Conservation (phyloP, 1,140 invertebrate species). For the Conus betulinus region DNA sequence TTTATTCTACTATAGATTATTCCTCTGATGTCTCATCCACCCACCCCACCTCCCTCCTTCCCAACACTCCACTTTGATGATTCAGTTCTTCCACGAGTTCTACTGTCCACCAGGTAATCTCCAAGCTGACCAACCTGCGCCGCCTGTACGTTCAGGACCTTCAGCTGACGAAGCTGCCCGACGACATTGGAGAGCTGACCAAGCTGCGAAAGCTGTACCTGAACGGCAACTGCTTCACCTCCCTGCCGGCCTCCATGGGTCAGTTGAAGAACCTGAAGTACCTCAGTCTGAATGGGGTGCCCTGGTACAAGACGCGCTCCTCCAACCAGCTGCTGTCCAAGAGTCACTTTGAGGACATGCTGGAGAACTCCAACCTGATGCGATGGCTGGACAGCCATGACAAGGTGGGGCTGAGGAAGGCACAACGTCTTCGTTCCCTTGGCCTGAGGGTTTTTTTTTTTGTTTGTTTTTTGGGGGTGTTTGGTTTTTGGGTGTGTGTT, state of each 20-base stretch:
- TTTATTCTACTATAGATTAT: too few relatives aligned
- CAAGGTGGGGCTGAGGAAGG: conserved; percentile 34
- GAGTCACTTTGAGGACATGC: conserved; percentile 56
- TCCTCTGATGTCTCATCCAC: too few relatives aligned
- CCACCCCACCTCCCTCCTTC: too few relatives aligned
- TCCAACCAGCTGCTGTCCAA: conserved; percentile 58
- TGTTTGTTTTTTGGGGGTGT: not conserved
- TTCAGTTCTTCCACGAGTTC: too few relatives aligned
- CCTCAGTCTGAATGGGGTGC: conserved; percentile 60
- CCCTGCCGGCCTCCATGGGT: conserved; percentile 59
- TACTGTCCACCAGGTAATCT: conserved; percentile 28
- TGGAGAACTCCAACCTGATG: conserved; percentile 44
- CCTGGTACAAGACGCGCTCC: conserved; percentile 44
- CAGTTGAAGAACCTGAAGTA: conserved; percentile 59
- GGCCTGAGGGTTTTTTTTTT: not conserved
- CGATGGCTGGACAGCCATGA: conserved; percentile 54
- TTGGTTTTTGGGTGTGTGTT: not conserved
- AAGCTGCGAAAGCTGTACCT: conserved; percentile 53
- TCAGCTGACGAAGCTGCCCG: conserved; percentile 55
- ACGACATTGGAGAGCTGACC: conserved; percentile 59
- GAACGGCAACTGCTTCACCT: conserved; percentile 63
- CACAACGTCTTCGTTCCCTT: too few relatives aligned
- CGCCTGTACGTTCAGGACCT: conserved; percentile 56
- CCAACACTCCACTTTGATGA: too few relatives aligned
- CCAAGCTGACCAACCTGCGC: conserved; percentile 51